Evolutionary conservation across 2,113 vertebrate genomes (phyloP).

Genomic region (Centropus unirufus): DNA sequence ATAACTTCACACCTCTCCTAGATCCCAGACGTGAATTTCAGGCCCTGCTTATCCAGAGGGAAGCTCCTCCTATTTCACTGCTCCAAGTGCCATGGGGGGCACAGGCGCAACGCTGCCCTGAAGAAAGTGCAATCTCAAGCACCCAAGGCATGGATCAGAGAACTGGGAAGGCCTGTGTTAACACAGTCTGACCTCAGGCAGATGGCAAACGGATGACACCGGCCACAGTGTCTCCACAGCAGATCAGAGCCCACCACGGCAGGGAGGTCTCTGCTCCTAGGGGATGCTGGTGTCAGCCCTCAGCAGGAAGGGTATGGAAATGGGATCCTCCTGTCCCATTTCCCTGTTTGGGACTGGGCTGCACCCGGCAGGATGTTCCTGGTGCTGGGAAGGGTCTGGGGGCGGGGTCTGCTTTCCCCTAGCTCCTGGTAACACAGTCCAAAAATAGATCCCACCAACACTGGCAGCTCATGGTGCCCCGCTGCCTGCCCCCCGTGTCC

Average conservation of each 20-base stretch:
- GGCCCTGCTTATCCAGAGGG: neutral
- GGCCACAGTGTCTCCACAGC: neutral
- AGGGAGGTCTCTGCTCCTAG: neutral
- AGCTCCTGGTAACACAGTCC: slow-evolving; percentile 54
- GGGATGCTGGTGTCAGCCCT: neutral
- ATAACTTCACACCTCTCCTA: neutral
- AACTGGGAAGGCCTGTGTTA: neutral
- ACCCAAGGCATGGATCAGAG: neutral
- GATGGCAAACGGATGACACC: neutral
- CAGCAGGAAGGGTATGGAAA: neutral
- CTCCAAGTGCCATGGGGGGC: fast-evolving
- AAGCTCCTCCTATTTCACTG: neutral
- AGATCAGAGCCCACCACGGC: neutral
- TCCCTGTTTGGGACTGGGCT: neutral
- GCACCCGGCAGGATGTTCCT: neutral
- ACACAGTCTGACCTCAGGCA: neutral
- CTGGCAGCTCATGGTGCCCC: neutral
- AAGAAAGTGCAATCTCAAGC: neutral
- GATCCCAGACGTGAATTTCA: neutral
- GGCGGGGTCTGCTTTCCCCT: slow-evolving; percentile 39
- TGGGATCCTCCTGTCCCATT: neutral
- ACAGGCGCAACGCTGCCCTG: fast-evolving
- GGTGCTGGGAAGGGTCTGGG: neutral
- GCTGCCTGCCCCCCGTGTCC: neutral
- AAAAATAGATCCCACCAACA: slow-evolving; percentile 50